These are phyloP conservation scores for Mesorhabditis spiculigera DNA, from an alignment of 2,888 invertebrate genomes.

Conservation along the genomic window DNA sequence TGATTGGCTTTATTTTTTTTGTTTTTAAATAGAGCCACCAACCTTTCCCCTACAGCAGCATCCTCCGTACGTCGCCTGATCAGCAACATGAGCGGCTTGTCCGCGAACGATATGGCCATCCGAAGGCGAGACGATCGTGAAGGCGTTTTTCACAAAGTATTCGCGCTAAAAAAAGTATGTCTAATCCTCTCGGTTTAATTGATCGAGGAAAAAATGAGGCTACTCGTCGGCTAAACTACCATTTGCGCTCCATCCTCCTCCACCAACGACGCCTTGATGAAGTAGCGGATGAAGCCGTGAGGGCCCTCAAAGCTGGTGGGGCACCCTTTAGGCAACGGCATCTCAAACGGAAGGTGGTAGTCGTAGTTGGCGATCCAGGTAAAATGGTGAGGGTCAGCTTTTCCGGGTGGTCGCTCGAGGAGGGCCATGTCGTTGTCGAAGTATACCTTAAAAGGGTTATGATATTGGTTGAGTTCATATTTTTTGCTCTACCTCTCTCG, in stretches of 20 bases:
- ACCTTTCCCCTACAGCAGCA: conserved; percentile 51
- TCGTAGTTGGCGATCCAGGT: conserved; percentile 50
- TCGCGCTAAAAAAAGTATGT: conserved; percentile 35
- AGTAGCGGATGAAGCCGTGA: conserved; percentile 54
- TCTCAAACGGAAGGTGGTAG: conserved; percentile 55
- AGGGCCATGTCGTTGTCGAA: conserved; percentile 55
- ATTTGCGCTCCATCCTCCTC: conserved; percentile 36
- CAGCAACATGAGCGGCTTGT: conserved; percentile 36
- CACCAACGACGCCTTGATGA: conserved; percentile 47
- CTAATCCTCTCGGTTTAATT: background rate
- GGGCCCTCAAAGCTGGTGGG: conserved; percentile 53
- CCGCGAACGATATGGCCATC: conserved; percentile 38
- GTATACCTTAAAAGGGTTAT: conserved; percentile 30
- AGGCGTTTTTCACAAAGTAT: conserved; percentile 50
- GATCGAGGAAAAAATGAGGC: background rate
- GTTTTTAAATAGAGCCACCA: background rate
- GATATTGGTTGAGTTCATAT: background rate
- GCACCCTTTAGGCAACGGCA: conserved; percentile 52
- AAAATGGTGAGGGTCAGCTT: conserved; percentile 53
- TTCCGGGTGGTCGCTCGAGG: conserved; percentile 56
- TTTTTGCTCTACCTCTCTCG: background rate
- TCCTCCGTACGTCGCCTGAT: conserved; percentile 44
- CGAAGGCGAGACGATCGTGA: conserved; percentile 43
- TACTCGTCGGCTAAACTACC: conserved; percentile 7
- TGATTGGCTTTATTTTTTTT: background rate